These are phyloP conservation scores for Centropristis striata DNA, from an alignment of 2,113 vertebrate genomes.

Conservation along the genomic window DNA sequence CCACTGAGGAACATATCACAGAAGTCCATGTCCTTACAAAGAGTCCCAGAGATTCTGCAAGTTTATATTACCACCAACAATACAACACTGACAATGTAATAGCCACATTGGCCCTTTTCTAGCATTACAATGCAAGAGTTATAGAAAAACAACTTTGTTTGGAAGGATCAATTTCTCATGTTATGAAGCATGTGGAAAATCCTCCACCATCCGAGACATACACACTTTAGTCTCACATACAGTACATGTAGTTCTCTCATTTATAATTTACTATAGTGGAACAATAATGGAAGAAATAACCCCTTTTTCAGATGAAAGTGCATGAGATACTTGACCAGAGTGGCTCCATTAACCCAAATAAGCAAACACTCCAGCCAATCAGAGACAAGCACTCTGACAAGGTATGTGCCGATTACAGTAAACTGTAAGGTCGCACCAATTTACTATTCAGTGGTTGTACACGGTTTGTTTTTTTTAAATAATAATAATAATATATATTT, in stretches of 20 bases:
- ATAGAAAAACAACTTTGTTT: background rate
- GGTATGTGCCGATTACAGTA: background rate
- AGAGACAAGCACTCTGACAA: background rate
- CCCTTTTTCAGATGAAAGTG: too few species aligned
- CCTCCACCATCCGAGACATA: background rate
- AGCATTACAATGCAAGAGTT: too few species aligned
- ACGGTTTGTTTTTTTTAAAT: too few species aligned
- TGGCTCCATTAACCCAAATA: slow-evolving; percentile 2
- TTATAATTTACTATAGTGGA: background rate
- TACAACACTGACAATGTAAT: too few species aligned
- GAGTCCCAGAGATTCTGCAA: background rate
- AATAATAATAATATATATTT: too few species aligned
- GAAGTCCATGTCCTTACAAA: background rate
- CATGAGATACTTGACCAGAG: too few species aligned
- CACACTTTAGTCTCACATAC: background rate
- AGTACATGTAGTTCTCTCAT: background rate
- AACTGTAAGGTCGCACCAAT: too few species aligned
- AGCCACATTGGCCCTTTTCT: accelerated
- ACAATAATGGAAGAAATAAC: too few species aligned
- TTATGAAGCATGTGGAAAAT: background rate
- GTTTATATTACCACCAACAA: background rate
- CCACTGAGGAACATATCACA: background rate
- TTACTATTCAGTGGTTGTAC: too few species aligned
- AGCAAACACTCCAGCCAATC: slow-evolving; percentile 11
- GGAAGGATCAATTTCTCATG: background rate